These are phyloP conservation scores for Lycodopsis pacificus DNA, from an alignment of 2,797 vertebrate species.

Conservation along the genomic window DNA sequence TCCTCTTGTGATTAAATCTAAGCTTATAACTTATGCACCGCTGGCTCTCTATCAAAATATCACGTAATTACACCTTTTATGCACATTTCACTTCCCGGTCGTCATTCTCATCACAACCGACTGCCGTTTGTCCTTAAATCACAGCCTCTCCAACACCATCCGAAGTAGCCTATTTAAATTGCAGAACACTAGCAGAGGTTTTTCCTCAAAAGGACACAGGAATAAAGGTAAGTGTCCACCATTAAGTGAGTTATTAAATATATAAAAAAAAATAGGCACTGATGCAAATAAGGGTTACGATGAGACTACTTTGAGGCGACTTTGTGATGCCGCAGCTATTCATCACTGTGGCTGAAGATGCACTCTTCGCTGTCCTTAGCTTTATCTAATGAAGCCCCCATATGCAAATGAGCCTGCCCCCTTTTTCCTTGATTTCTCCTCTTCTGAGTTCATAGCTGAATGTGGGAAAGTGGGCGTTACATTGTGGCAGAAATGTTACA, in stretches of 20 bases:
- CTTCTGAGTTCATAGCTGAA: conserved; percentile 90
- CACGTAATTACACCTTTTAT: conserved; percentile 67
- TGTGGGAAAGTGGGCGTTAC: conserved; percentile 73
- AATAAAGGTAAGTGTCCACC: conserved; percentile 84
- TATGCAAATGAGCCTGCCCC: conserved; percentile 97
- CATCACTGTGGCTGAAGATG: conserved; percentile 95
- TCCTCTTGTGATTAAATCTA: conserved; percentile 30
- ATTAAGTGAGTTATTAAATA: conserved; percentile 84
- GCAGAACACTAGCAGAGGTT: conserved; percentile 82
- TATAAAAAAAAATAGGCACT: conserved; percentile 76
- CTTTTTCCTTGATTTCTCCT: conserved; percentile 90
- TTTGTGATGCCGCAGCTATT: conserved; percentile 96
- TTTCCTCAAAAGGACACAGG: conserved; percentile 77
- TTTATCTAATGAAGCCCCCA: conserved; percentile 99
- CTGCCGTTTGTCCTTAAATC: conserved; percentile 49
- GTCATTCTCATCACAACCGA: conserved; percentile 52
- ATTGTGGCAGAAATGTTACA: conserved; percentile 58
- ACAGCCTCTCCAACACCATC: conserved; percentile 69
- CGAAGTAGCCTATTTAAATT: conserved; percentile 82
- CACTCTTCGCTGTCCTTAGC: conserved; percentile 95
- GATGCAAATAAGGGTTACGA: conserved; percentile 98
- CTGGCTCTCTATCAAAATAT: conserved; percentile 49
- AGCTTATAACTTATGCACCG: conserved; percentile 25
- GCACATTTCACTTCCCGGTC: conserved; percentile 51
- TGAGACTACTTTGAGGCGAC: conserved; percentile 93